Evolutionary conservation across 1,140 invertebrate species (phyloP), one percentile per base, ranked within the genome.

Genomic region (Olivierus martensii): DNA sequence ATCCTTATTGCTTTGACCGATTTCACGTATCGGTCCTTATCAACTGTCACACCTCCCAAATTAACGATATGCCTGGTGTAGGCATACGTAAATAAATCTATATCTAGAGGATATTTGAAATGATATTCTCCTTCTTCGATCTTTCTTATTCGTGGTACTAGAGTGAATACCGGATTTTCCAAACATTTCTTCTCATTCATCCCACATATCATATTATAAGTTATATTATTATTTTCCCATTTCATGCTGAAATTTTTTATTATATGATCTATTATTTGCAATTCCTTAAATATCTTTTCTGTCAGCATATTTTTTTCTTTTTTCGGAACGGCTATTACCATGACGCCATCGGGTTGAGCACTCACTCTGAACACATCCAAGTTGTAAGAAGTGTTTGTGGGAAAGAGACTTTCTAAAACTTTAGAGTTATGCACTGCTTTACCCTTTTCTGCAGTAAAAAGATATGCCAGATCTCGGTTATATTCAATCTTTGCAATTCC

Each of bases 391-490:
- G 51, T 48, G 28, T 59, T 59, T 46, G 54, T 58, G 3, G 58
- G 58, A 39, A 59, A 59, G 1, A 57, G 18, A 0, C 48, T 49
- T 15, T 90, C 87, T 22, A 87, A 82, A 47, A 89, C 76, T 18
- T 79, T 75, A 56, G 87, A 75, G 62, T 91, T 87, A 43, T 75
- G 68, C 51, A 66, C 66, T 5, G 65, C 84, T 49, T 80, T 80
- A 0, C 87, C 87, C 60, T 83, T 81, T 47, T 87, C 73, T 0
- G 87, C 87, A 14, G 84, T 87, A 71, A 92, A 92, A 4, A 92
- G 73, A 69, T 89, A 91, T 66, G 90, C 87, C 1, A 87, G 87
- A 69, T 92, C 87, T 88, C 88, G 72, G 87, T 83, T 69, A 87
- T 89, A 56, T 82, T 71, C 46, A 90, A 78, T 63, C 77, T 76